Percentiles rank a stretch among this genome's conserved stretches.
Evolutionary conservation across 2,888 invertebrate genomes (phyloP).

Genomic region (Beris morrisii): DNA sequence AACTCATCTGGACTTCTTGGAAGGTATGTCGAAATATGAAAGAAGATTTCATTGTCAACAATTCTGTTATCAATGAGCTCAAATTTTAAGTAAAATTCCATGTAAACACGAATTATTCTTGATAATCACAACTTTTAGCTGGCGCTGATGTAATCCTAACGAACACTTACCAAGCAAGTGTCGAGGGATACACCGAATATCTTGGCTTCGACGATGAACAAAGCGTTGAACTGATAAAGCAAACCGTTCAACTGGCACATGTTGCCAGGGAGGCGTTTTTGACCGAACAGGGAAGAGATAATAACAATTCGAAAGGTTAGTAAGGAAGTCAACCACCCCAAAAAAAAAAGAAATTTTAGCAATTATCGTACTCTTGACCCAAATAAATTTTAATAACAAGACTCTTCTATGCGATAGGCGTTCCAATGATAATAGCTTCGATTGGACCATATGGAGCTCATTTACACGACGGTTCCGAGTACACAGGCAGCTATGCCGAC

Average conservation of each 20-base stretch:
- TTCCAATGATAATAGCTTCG: constrained; percentile 78
- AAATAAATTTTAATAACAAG: constrained; percentile 4
- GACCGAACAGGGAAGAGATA: constrained; percentile 53
- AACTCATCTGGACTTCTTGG: constrained; percentile 79
- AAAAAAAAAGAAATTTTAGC: not conserved
- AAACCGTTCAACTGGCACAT: constrained; percentile 74
- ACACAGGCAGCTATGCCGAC: constrained; percentile 80
- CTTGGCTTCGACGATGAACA: constrained; percentile 68
- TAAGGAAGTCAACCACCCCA: not conserved
- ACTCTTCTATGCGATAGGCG: constrained; percentile 41
- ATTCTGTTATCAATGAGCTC: not conserved
- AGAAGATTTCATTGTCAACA: not conserved
- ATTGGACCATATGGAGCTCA: constrained; percentile 93
- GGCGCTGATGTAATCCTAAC: constrained; percentile 87
- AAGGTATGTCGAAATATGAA: constrained; percentile 59
- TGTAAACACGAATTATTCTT: not conserved
- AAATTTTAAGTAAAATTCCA: not conserved
- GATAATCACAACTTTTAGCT: constrained; percentile 58
- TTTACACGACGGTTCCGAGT: constrained; percentile 89
- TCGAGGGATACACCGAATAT: constrained; percentile 74
- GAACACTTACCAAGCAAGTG: constrained; percentile 86
- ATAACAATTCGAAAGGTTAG: constrained; percentile 22
- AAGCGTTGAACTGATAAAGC: constrained; percentile 71
- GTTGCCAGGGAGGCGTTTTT: constrained; percentile 67
- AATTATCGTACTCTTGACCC: not conserved